phyloP scores from a whole-genome alignment of 2,888 invertebrate species.

The Artemia sinica region DNA sequence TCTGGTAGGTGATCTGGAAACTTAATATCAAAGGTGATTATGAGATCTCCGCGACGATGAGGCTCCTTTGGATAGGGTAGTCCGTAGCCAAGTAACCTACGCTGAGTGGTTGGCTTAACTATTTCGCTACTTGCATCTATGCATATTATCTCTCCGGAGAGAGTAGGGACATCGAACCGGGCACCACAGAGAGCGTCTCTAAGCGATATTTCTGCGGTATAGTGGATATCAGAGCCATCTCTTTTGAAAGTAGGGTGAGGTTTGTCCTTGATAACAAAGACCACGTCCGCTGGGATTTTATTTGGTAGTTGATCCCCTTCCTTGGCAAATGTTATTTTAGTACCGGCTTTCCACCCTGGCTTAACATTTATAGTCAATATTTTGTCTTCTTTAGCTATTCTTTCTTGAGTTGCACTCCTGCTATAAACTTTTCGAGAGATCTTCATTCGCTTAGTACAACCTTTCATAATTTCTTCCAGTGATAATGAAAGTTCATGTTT shows the following conservation, averaged over 20 bases:
- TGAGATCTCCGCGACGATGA: constrained; percentile 67
- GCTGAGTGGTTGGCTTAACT: constrained; percentile 74
- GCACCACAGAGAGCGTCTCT: constrained; percentile 78
- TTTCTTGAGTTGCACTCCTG: constrained; percentile 44
- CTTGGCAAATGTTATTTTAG: constrained; percentile 89
- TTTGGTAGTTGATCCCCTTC: constrained; percentile 87
- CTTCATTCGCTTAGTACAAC: constrained; percentile 96
- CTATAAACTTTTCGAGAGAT: constrained; percentile 69
- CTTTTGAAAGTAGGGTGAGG: constrained; percentile 77
- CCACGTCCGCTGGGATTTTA: constrained; percentile 87
- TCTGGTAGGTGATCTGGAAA: constrained; percentile 68
- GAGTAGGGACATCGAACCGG: constrained; percentile 67
- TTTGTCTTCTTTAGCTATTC: constrained; percentile 66
- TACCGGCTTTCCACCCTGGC: constrained; percentile 95
- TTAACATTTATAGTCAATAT: constrained; percentile 85
- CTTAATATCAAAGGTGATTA: constrained; percentile 83
- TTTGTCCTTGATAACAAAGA: constrained; percentile 88
- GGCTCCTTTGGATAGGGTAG: constrained; percentile 87
- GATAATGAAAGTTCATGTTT: constrained; percentile 83
- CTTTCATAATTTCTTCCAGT: constrained; percentile 78
- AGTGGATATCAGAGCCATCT: constrained; percentile 81
- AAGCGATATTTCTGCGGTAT: constrained; percentile 62
- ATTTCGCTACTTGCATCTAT: constrained; percentile 60
- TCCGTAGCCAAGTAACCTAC: constrained; percentile 72
- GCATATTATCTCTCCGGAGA: constrained; percentile 60